A percentile compares a stretch with the other conserved stretches of the same genome.
These are phyloP conservation scores for Hypercompe scribonia DNA, from an alignment of 2,888 invertebrate genomes.

Conservation along the genomic window DNA sequence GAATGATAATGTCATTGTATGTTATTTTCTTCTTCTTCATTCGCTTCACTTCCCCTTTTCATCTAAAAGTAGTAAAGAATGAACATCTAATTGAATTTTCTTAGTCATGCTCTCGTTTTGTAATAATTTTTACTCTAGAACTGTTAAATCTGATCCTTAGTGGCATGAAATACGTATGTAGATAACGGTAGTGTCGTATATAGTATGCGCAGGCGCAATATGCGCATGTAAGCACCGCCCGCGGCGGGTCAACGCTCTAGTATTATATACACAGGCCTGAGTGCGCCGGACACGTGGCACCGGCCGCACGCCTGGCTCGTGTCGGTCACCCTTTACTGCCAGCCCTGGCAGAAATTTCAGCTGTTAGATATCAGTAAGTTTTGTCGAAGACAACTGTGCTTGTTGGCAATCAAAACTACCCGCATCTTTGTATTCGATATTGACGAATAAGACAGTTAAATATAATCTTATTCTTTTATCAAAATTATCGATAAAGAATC, in stretches of 20 bases:
- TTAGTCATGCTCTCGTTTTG: neutral
- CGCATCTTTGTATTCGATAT: neutral
- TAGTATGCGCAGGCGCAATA: constrained; percentile 11
- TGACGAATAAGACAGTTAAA: neutral
- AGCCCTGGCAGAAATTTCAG: neutral
- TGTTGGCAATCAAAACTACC: neutral
- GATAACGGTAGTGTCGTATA: constrained; percentile 13
- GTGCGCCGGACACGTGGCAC: constrained; percentile 41
- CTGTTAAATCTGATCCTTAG: neutral
- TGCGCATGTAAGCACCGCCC: constrained; percentile 31
- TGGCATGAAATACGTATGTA: neutral
- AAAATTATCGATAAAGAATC: neutral
- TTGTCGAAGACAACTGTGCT: neutral
- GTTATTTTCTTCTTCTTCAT: neutral
- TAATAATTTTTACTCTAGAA: neutral
- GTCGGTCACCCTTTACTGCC: constrained; percentile 7
- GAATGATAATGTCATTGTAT: neutral
- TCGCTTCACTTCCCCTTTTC: neutral
- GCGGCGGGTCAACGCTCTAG: constrained; percentile 53
- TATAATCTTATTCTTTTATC: neutral
- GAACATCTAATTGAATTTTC: neutral
- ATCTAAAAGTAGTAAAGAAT: neutral
- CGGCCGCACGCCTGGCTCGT: constrained; percentile 19
- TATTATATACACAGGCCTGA: constrained; percentile 48
- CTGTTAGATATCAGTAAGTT: neutral